Base-by-base conservation (phyloP, 2,888 invertebrate species). In the Chironomus tentans region DNA sequence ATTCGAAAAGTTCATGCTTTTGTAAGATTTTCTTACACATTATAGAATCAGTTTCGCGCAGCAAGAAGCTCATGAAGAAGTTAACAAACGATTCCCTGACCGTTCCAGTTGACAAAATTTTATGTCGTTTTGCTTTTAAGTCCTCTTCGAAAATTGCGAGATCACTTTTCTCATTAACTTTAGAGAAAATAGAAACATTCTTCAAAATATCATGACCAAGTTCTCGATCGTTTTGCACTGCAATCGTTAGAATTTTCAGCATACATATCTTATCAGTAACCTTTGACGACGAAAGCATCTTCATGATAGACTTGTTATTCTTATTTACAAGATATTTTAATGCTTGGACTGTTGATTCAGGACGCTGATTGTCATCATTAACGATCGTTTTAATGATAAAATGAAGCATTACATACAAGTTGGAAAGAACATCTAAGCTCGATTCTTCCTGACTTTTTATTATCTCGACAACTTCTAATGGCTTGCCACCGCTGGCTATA, bases 31-130 rank as follows among this genome's bases (percentile, higher is more conserved):
- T 87, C 78, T 88, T 88, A 56, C 92, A 88, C 0, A 90, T 85
- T 0, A 88, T 84, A 22, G 87, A 83, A 80, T 92, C 90, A 0
- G 90, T 91, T 77, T 92, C 91, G 68, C 21, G 15, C 4, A 93
- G 85, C 48, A 95, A 82, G 81, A 93, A 92, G 1, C 92, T 88
- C 47, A 92, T 86, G 78, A 94, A 85, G 79, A 94, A 92, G 80
- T 91, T 89, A 56, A 93, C 88, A 81, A 90, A 92, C 78, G 89
- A 87, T 61, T 89, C 90, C 74, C 94, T 85, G 0, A 92, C 91
- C 81, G 89, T 56, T 1, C 7, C 38, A 38, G 38, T 38, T 2
- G 1, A 2, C 10, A 2, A 1, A 38, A 2, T 38, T 38, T 38
- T 38, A 1, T 7, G 1, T 38, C 56, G 7, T 56, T 56, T 56